Evolutionary conservation across 2,888 invertebrate species (phyloP), one percentile per base, ranked within the genome.

Genomic region (Eledone cirrhosa): DNA sequence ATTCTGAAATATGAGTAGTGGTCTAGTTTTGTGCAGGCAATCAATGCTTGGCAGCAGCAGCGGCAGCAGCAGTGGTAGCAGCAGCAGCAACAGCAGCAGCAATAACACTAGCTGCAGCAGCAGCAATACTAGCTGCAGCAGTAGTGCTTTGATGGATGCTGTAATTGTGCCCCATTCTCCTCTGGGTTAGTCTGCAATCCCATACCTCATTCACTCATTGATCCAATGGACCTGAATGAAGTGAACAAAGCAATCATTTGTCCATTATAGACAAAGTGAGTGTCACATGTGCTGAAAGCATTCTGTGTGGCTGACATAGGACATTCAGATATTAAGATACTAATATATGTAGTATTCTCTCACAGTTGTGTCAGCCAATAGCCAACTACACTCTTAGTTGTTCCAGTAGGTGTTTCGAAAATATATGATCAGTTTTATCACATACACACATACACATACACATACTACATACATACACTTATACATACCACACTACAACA

Each of bases 1-100:
- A 67, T 67, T 31, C 67, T 67, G 31, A 31, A 67, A 67, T 14
- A 19, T 67, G 29, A 24, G 67, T 31, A 24, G 29, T 29, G 29
- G 27, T 27, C 29, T 19, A 3, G 29, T 29, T 7, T 27, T 27
- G 22, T 69, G 22, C 16, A 65, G 27, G 69, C 33, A 69, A 69
- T 69, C 69, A 69, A 69, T 69, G 69, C 69, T 33, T 19, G 29
- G 22, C 27, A 63, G 33, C 33, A 33, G 69, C 19, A 69, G 69
- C 69, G 31, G 69, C 41, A 41, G 22, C 27, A 63, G 33, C 31
- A 31, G 69, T 16, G 31, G 69, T 33, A 29, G 69, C 69, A 33
- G 69, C 11, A n/a, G n/a, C 19, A 33, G 33, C 31, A 69, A 16
- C 69, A 69, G 69, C 31, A 69, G 31, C 33, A 69, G 29, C 24